Conservation (phyloP, 1,140 invertebrate species). For the Drosophila nasuta region DNA sequence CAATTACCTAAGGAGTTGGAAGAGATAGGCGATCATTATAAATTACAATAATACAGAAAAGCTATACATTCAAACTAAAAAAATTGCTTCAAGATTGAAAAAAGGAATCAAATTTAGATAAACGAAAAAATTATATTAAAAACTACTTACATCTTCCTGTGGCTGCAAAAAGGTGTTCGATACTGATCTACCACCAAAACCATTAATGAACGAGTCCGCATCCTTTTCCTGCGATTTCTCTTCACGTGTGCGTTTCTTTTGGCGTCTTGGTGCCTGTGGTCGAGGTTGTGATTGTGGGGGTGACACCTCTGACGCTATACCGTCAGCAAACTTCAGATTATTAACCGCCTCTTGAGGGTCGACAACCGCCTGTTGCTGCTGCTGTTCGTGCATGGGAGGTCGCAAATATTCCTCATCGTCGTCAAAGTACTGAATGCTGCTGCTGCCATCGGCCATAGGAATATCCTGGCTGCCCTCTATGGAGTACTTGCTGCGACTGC, state of each 20-base stretch:
- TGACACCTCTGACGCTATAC: conserved; percentile 39
- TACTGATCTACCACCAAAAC: conserved; percentile 84
- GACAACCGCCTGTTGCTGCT: background rate
- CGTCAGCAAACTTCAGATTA: conserved; percentile 54
- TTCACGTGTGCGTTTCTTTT: conserved; percentile 82
- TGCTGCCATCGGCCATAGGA: conserved; percentile 63
- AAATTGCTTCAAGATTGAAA: no score
- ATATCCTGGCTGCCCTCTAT: conserved; percentile 84
- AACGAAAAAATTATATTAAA: no score
- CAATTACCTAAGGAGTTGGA: conserved; percentile 85
- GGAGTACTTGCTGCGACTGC: conserved; percentile 80
- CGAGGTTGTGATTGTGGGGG: conserved; percentile 24
- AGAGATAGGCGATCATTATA: background rate
- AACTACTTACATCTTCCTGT: conserved; percentile 78
- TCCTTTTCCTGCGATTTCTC: conserved; percentile 85
- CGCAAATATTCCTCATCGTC: conserved; percentile 81
- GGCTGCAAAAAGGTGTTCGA: conserved; percentile 84
- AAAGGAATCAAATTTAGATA: no score
- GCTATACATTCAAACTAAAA: no score
- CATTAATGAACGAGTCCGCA: conserved; percentile 85
- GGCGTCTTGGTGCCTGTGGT: conserved; percentile 78
- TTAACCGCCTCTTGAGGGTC: conserved; percentile 60
- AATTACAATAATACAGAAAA: no score
- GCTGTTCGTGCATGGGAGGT: conserved; percentile 56
- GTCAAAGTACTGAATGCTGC: conserved; percentile 78